phyloP scores from a whole-genome alignment of 2,113 vertebrate species.

The Fulica atra region DNA sequence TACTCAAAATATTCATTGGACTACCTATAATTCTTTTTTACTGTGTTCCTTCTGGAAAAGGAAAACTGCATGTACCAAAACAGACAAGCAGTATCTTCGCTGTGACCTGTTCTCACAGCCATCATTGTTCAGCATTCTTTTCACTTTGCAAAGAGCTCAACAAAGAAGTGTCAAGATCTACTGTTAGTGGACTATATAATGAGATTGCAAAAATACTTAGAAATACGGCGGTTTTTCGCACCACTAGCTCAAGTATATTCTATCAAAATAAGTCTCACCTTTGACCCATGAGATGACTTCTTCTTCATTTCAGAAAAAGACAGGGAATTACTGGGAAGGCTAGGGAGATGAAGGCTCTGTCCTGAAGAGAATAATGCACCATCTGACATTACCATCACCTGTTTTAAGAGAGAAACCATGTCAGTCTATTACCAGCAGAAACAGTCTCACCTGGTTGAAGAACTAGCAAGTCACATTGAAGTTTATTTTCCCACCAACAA shows the following conservation, averaged over 20 bases:
- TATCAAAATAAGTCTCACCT: constrained; percentile 73
- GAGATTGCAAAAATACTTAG: neutral
- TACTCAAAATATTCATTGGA: neutral
- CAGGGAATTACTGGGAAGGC: constrained; percentile 82
- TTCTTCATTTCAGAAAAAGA: constrained; percentile 86
- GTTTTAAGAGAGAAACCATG: neutral
- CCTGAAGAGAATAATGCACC: constrained; percentile 84
- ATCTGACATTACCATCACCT: constrained; percentile 93
- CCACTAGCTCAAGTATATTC: neutral
- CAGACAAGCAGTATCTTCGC: neutral
- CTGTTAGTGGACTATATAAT: neutral
- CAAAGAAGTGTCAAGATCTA: neutral
- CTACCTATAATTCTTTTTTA: neutral
- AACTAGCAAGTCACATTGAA: neutral
- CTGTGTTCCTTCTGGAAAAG: neutral
- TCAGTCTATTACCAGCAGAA: neutral
- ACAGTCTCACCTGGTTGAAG: neutral
- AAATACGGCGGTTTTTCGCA: neutral
- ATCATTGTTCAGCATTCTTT: neutral
- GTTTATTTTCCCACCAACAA: too few relatives aligned
- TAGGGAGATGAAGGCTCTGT: constrained; percentile 87
- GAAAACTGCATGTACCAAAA: neutral
- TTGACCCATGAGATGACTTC: constrained; percentile 85
- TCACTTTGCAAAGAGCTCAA: neutral
- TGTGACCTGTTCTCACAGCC: neutral